phyloP scores from a whole-genome alignment of 2,113 vertebrate species.

The Clinocottus analis region DNA sequence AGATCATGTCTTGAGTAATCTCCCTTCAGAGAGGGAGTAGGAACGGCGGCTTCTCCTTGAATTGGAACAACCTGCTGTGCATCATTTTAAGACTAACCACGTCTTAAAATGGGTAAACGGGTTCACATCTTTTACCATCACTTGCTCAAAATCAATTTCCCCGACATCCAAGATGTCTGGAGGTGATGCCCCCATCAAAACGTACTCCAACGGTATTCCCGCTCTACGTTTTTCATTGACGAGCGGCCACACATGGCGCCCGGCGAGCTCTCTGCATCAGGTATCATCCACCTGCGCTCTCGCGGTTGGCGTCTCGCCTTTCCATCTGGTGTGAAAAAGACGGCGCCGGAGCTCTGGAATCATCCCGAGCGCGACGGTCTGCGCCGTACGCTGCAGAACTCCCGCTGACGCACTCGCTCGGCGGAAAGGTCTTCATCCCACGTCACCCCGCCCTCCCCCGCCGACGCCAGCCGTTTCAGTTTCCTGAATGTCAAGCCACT shows the following conservation, averaged over 20 bases:
- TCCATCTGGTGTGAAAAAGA: constrained; percentile 52
- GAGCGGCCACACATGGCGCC: not conserved
- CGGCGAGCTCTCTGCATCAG: constrained; percentile 10
- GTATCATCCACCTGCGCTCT: constrained; percentile 33
- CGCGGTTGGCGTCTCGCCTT: constrained; percentile 59
- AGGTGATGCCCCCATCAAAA: not conserved
- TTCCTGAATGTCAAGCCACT: constrained; percentile 83
- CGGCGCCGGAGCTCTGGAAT: constrained; percentile 41
- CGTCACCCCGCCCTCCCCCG: constrained; percentile 53
- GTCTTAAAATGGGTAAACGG: no score
- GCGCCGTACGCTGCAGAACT: constrained; percentile 55
- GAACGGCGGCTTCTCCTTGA: not conserved
- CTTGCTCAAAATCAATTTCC: not conserved
- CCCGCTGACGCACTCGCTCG: constrained; percentile 67
- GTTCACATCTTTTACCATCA: not conserved
- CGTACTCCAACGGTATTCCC: not conserved
- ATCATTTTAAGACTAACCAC: no score
- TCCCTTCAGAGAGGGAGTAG: not conserved
- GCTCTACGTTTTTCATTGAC: not conserved
- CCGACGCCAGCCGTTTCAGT: constrained; percentile 68
- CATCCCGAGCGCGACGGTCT: constrained; percentile 55
- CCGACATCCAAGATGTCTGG: not conserved
- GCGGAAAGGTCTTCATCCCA: constrained; percentile 76
- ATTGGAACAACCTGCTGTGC: not conserved
- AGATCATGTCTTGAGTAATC: not conserved